A percentile compares a stretch with the other conserved stretches of the same genome.
Conservation (phyloP, 2,888 invertebrate species). For the Coelopa pilipes region DNA sequence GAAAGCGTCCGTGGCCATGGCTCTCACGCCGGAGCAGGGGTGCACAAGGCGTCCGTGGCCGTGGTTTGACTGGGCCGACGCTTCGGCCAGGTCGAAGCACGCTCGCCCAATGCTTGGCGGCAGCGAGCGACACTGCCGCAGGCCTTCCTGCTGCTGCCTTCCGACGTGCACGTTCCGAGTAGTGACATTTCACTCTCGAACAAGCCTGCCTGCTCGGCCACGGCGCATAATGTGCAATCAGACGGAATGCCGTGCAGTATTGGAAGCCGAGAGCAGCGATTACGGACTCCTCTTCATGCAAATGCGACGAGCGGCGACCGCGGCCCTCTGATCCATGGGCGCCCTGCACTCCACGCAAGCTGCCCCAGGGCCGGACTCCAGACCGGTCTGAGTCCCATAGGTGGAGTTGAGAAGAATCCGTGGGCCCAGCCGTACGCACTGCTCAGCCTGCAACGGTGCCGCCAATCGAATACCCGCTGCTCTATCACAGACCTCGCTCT, state of each 20-base stretch:
- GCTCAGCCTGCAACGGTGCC: too few species aligned
- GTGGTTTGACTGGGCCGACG: too few species aligned
- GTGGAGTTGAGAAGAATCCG: too few species aligned
- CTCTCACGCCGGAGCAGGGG: neutral
- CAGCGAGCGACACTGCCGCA: neutral
- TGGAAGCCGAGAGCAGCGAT: neutral
- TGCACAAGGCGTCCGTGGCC: neutral
- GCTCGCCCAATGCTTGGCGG: neutral
- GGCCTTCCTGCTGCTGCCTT: neutral
- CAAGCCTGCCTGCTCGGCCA: neutral
- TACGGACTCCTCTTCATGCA: too few species aligned
- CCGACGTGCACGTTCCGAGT: neutral
- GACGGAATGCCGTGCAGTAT: neutral
- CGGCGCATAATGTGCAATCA: constrained; percentile 8
- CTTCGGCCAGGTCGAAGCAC: neutral
- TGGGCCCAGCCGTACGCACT: too few species aligned
- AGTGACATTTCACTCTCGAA: neutral
- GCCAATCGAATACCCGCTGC: too few species aligned
- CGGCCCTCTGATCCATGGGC: too few species aligned
- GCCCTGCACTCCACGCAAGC: too few species aligned
- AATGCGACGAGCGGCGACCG: too few species aligned
- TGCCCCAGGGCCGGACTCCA: too few species aligned
- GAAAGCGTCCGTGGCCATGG: constrained; percentile 9
- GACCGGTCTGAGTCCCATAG: too few species aligned
- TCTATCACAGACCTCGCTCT: too few species aligned